Conservation (phyloP, 1,140 invertebrate species). For the Acromyrmex echinatior region DNA sequence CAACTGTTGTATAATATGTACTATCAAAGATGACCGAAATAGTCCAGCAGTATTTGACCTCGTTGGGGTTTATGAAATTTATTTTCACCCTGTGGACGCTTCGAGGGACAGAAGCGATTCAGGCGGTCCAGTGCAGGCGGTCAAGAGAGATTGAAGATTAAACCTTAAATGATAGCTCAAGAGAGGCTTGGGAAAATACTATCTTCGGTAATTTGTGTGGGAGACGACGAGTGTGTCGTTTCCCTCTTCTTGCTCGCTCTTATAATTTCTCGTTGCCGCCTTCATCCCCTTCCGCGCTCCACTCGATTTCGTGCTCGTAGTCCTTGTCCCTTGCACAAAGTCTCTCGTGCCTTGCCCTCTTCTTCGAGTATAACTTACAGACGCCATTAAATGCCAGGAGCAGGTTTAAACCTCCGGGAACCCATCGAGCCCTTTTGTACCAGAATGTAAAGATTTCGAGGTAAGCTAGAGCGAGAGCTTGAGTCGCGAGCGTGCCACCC, state of each 20-base stretch:
- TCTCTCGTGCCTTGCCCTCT: constrained; percentile 55
- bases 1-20: constrained; percentile 18
- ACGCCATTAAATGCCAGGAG: constrained; percentile 77
- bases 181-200: constrained; percentile 65
- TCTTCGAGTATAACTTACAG: constrained; percentile 76
- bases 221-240: constrained; percentile 77
- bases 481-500: constrained; percentile 49
- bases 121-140: constrained; percentile 32
- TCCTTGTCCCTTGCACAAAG: constrained; percentile 61
- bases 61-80: constrained; percentile 72
- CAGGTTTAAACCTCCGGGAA: constrained; percentile 73
- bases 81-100: constrained; percentile 53
- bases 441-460: constrained; percentile 76
- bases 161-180: constrained; percentile 79
- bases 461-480: constrained; percentile 35
- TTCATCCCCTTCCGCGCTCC: not conserved
- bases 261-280: constrained; percentile 9
- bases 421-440: constrained; percentile 69
- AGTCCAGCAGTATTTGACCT: constrained; percentile 65
- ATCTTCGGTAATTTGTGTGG: constrained; percentile 80
- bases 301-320: not conserved
- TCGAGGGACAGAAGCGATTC: constrained; percentile 13
- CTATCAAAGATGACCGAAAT: constrained; percentile 38
- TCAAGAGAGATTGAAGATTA: constrained; percentile 76
- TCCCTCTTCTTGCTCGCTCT: constrained; percentile 30